Evolutionary conservation across 2,888 invertebrate species (phyloP).

Genomic region (Tipula vernalis): DNA sequence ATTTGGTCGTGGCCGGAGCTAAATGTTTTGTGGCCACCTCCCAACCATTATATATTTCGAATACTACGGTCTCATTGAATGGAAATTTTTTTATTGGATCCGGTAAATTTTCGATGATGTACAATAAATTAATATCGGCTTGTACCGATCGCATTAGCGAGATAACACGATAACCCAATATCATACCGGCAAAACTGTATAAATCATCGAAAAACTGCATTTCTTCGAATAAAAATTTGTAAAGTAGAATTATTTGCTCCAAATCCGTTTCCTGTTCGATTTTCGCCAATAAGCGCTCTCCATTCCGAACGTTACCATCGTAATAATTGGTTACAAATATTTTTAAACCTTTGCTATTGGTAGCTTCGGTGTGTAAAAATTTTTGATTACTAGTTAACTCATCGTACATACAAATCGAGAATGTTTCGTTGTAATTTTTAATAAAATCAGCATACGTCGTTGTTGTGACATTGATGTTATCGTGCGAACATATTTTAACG

Average conservation of each 20-base stretch:
- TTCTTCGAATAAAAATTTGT: slow-evolving; percentile 1
- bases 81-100: background rate
- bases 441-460: background rate
- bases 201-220: background rate
- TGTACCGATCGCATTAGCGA: background rate
- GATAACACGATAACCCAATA: background rate
- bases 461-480: background rate
- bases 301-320: background rate
- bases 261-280: background rate
- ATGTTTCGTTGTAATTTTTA: background rate
- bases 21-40: background rate
- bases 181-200: background rate
- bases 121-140: background rate
- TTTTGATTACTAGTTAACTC: background rate
- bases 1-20: background rate
- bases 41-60: background rate
- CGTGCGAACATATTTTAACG: background rate
- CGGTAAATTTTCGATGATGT: background rate
- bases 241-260: background rate
- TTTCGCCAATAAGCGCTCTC: background rate
- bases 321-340: background rate
- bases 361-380: background rate
- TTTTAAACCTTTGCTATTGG: background rate
- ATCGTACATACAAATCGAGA: background rate
- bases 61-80: background rate